Conservation (phyloP, 2,113 vertebrate genomes). For the Caloenas nicobarica region DNA sequence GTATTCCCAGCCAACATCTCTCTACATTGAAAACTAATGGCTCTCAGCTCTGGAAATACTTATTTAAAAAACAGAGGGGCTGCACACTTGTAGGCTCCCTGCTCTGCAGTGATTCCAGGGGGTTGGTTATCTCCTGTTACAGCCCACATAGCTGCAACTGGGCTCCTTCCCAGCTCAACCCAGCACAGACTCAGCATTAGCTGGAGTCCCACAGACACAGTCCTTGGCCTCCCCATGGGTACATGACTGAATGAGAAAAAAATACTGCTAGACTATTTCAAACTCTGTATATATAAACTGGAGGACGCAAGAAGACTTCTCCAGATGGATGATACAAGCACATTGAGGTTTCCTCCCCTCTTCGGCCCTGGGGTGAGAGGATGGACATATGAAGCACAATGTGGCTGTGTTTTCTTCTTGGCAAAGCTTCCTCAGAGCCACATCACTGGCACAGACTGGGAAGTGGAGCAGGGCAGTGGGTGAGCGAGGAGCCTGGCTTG, state of each 20-base stretch:
- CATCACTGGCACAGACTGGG: background rate
- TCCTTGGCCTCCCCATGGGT: fast-evolving
- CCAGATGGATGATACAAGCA: background rate
- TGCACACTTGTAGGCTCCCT: background rate
- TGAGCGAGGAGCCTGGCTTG: background rate
- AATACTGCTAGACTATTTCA: background rate
- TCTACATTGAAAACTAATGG: background rate
- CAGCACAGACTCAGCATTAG: background rate
- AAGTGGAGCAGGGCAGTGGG: background rate
- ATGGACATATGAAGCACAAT: background rate
- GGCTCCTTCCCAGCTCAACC: background rate
- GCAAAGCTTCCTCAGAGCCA: background rate
- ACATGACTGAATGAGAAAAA: background rate
- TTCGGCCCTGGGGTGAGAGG: background rate
- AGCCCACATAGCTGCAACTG: fast-evolving
- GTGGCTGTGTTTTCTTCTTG: background rate
- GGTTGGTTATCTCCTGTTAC: background rate
- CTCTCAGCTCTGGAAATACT: background rate
- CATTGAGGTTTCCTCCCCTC: background rate
- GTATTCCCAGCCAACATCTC: background rate
- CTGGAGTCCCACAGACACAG: background rate
- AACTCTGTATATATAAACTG: background rate
- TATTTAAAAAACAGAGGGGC: background rate
- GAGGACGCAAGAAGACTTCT: background rate
- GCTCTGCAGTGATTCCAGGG: background rate